These are phyloP conservation scores for Remorina albescens DNA, from an alignment of 2,797 vertebrate genomes.

Conservation along the genomic window DNA sequence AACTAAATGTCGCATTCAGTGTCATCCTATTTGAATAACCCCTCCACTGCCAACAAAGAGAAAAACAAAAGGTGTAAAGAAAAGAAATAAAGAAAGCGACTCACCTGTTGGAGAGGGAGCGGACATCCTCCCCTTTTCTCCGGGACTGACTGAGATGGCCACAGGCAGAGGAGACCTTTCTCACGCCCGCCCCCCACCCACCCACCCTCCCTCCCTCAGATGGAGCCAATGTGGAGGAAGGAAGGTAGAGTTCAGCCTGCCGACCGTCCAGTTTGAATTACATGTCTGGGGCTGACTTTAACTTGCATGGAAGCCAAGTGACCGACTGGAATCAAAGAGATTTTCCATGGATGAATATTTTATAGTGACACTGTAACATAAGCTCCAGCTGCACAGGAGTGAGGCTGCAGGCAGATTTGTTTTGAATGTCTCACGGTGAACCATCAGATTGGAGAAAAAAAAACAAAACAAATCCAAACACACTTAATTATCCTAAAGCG, in stretches of 20 bases:
- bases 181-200: no score
- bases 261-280: conserved; percentile 39
- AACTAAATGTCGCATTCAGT: not conserved
- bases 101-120: conserved; percentile 75
- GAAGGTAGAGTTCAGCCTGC: conserved; percentile 5
- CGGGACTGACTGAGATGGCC: conserved; percentile 33
- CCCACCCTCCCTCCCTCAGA: no score
- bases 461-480: no score
- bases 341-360: conserved; percentile 91
- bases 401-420: conserved; percentile 55
- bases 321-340: conserved; percentile 77
- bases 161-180: conserved; percentile 17
- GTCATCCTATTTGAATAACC: no score
- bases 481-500: no score
- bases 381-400: conserved; percentile 65
- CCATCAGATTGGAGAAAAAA: conserved; percentile 38
- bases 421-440: conserved; percentile 40
- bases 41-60: not conserved
- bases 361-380: conserved; percentile 85
- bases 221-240: conserved; percentile 5
- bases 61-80: not conserved
- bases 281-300: conserved; percentile 61
- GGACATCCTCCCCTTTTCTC: conserved; percentile 70
- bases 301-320: conserved; percentile 52
- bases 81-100: conserved; percentile 26